These are phyloP conservation scores for Oligia fasciuncula DNA, from an alignment of 2,888 invertebrate genomes.

Conservation along the genomic window DNA sequence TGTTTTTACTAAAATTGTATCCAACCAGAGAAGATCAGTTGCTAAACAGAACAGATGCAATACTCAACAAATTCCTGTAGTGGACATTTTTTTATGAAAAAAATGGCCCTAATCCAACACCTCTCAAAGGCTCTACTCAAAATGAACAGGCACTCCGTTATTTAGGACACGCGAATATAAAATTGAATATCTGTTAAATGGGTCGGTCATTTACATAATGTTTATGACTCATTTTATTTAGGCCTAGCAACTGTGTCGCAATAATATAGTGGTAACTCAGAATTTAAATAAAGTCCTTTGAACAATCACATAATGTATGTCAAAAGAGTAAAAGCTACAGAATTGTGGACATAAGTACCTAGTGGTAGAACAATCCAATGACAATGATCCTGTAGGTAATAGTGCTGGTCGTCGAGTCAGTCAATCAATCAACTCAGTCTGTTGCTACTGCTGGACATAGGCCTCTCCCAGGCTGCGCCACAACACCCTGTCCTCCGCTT, in stretches of 20 bases:
- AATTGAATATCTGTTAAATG: constrained; percentile 52
- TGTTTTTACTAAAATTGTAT: background rate
- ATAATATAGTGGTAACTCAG: constrained; percentile 24
- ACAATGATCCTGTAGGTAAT: background rate
- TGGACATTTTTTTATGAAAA: background rate
- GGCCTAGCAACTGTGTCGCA: constrained; percentile 31
- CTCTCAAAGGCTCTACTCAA: constrained; percentile 12
- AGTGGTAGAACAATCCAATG: background rate
- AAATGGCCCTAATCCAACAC: background rate
- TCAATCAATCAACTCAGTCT: too few species aligned
- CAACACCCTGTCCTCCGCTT: too few species aligned
- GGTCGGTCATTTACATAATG: constrained; percentile 41
- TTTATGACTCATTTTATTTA: constrained; percentile 41
- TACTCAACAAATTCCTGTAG: background rate
- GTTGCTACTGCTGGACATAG: too few species aligned
- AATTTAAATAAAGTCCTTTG: constrained; percentile 30
- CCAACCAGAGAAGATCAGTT: background rate
- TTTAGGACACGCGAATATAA: constrained; percentile 39
- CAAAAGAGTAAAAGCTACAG: background rate
- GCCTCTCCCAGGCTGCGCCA: too few species aligned
- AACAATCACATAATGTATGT: constrained; percentile 2
- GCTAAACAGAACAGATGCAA: background rate
- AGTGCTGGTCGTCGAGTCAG: too few species aligned
- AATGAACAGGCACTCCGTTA: constrained; percentile 30
- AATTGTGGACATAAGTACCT: background rate